These are phyloP conservation scores for Urocynchramus pylzowi DNA, from an alignment of 2,113 vertebrate species.

Conservation along the genomic window DNA sequence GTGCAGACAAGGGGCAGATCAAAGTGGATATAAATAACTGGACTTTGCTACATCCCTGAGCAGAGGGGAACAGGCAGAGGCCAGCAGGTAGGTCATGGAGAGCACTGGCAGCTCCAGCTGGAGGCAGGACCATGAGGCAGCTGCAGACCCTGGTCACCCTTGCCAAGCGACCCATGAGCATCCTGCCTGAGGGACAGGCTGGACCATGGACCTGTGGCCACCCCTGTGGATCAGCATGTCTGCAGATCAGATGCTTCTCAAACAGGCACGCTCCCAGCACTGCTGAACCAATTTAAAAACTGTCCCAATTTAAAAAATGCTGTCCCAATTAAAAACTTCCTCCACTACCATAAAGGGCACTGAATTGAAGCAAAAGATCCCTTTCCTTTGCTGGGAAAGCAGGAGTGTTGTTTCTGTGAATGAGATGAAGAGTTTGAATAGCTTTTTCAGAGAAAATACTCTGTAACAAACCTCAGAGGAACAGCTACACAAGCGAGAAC, in stretches of 20 bases:
- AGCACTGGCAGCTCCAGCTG: background rate
- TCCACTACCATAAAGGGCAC: accelerated
- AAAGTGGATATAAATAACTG: background rate
- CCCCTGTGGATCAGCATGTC: accelerated
- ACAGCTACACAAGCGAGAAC: background rate
- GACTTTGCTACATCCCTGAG: accelerated
- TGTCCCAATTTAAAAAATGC: background rate
- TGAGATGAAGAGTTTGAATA: background rate
- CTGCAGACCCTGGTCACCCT: background rate
- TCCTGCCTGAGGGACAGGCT: accelerated
- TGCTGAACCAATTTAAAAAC: background rate
- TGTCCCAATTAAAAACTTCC: background rate
- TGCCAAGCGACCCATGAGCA: accelerated
- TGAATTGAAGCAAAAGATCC: background rate
- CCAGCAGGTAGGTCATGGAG: background rate
- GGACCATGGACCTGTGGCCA: background rate
- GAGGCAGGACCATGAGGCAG: background rate
- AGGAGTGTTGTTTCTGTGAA: accelerated
- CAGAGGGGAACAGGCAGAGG: background rate
- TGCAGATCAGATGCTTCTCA: background rate
- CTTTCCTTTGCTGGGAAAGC: background rate
- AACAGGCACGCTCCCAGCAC: background rate
- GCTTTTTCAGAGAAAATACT: background rate
- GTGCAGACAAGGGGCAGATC: background rate
- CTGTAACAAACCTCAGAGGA: background rate